Percentiles rank a stretch among this genome's conserved stretches.
These are phyloP conservation scores for Lycocorax pyrrhopterus DNA, from an alignment of 2,113 vertebrate species.

Conservation along the genomic window DNA sequence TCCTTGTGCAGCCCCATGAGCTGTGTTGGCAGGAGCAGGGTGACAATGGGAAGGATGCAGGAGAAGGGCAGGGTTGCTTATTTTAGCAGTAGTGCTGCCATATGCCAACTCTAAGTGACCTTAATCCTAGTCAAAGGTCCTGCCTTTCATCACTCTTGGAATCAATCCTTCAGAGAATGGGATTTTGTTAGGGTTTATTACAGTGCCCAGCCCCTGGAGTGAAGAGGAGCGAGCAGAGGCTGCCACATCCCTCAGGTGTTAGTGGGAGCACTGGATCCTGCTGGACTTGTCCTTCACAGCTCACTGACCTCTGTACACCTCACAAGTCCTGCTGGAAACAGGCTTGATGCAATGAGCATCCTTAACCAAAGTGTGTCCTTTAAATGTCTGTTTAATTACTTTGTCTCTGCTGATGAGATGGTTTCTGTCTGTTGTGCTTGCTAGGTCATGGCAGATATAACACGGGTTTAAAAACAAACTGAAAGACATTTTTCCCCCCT, in stretches of 20 bases:
- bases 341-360: neutral
- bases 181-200: neutral
- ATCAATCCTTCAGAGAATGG: neutral
- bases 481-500: fast-evolving
- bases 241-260: neutral
- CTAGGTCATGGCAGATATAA: neutral
- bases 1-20: fast-evolving
- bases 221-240: neutral
- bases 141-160: neutral
- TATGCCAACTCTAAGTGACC: neutral
- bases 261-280: neutral
- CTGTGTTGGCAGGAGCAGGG: neutral
- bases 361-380: neutral
- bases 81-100: neutral
- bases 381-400: neutral
- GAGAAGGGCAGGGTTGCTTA: neutral
- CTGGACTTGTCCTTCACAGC: neutral
- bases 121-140: neutral
- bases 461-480: neutral
- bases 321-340: neutral
- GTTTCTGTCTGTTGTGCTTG: neutral
- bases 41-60: neutral
- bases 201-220: neutral
- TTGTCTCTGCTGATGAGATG: neutral
- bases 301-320: neutral